These are phyloP conservation scores for Norana najaformis DNA, from an alignment of 2,888 invertebrate species.

Conservation along the genomic window DNA sequence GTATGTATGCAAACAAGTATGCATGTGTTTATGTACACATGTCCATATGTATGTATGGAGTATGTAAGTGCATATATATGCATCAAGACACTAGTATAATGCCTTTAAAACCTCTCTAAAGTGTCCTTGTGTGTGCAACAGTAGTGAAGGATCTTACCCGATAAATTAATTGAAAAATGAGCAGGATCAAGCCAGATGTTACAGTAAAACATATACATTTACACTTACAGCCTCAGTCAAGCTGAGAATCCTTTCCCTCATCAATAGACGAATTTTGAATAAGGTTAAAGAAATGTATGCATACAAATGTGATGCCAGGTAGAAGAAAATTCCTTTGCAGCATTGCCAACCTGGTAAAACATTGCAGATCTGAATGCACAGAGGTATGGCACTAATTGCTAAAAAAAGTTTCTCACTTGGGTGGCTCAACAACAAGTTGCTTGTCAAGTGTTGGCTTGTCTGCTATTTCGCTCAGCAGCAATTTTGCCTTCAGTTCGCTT, in stretches of 20 bases:
- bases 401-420: not conserved
- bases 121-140: too few relatives aligned
- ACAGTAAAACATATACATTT: too few relatives aligned
- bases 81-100: too few relatives aligned
- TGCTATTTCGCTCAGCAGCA: not conserved
- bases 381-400: not conserved
- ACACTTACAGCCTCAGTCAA: not conserved
- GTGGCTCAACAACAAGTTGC: not conserved
- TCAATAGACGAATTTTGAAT: not conserved
- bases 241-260: too few relatives aligned
- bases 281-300: not conserved
- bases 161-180: too few relatives aligned
- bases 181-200: too few relatives aligned
- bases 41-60: too few relatives aligned
- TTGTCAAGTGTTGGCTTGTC: constrained; percentile 5
- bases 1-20: too few relatives aligned
- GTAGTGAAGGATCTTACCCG: too few relatives aligned
- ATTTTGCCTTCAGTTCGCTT: not conserved
- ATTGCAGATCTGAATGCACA: not conserved
- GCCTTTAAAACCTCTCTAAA: not conserved
- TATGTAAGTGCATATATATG: too few relatives aligned
- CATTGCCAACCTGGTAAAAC: not conserved
- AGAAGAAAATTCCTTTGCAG: not conserved
- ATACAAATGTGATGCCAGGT: not conserved
- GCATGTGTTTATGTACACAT: too few relatives aligned